These are phyloP conservation scores for Cochlearius cochlearius DNA, from an alignment of 2,113 vertebrate genomes.

Conservation along the genomic window DNA sequence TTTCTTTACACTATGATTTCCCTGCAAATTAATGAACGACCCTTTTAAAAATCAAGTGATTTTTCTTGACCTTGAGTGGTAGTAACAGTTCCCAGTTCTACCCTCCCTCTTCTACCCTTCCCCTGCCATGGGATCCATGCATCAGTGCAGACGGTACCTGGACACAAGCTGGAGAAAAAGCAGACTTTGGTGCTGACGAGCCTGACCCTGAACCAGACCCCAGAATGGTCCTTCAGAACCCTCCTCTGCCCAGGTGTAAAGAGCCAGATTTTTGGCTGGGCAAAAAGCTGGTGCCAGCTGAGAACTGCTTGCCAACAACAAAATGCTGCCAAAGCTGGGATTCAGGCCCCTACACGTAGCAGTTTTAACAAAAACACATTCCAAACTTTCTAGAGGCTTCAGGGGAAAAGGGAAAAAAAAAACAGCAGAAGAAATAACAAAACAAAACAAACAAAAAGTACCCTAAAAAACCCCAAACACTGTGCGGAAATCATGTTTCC, in stretches of 20 bases:
- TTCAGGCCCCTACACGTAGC: slow-evolving; percentile 46
- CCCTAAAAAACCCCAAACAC: background rate
- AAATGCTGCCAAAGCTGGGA: background rate
- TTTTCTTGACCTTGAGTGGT: background rate
- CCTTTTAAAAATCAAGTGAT: background rate
- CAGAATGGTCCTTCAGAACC: background rate
- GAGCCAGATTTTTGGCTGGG: background rate
- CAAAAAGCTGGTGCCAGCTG: background rate
- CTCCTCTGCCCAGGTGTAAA: background rate
- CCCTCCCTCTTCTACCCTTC: background rate
- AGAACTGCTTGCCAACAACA: background rate
- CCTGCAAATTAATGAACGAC: background rate
- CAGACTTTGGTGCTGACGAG: background rate
- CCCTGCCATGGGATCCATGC: background rate
- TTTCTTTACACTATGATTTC: background rate
- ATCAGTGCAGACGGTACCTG: background rate
- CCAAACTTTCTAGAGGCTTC: slow-evolving; percentile 46
- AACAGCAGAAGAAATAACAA: background rate
- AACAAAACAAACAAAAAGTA: slow-evolving; percentile 12
- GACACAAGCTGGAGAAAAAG: background rate
- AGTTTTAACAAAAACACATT: slow-evolving; percentile 48
- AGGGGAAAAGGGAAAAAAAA: background rate
- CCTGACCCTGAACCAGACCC: background rate
- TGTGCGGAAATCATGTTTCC: slow-evolving; percentile 33
- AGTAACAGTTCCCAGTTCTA: background rate